Percentiles rank a stretch among this genome's conserved stretches.
phyloP scores from a whole-genome alignment of 2,888 invertebrate genomes.

The Cordilura impudica region DNA sequence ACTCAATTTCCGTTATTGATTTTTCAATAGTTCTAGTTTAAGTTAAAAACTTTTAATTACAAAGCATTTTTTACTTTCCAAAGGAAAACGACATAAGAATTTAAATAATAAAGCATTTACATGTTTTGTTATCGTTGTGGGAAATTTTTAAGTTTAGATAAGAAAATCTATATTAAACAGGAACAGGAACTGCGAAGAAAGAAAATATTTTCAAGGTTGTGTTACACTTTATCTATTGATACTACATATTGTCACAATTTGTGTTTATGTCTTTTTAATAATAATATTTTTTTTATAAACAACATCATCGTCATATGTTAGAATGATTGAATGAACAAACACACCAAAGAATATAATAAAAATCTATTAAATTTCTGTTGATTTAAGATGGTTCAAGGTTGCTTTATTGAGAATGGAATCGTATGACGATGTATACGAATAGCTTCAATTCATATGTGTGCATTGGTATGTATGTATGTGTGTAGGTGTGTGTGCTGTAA shows the following conservation, averaged over 20 bases:
- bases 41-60: neutral
- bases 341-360: conserved; percentile 27
- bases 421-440: neutral
- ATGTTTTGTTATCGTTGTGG: neutral
- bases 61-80: conserved; percentile 11
- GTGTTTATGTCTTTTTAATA: too few relatives aligned
- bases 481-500: neutral
- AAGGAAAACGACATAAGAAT: conserved; percentile 1
- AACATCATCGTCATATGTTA: neutral
- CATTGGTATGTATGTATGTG: neutral
- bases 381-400: conserved; percentile 60
- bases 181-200: conserved; percentile 4
- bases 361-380: conserved; percentile 61
- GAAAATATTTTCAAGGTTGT: conserved; percentile 47
- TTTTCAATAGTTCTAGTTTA: neutral
- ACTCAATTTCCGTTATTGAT: neutral
- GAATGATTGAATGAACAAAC: conserved; percentile 21
- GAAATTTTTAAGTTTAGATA: neutral
- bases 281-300: conserved; percentile 6
- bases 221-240: neutral
- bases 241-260: conserved; percentile 41
- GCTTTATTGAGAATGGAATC: neutral
- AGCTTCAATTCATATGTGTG: too few relatives aligned
- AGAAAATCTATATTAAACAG: conserved; percentile 24
- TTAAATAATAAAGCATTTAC: neutral